Percentiles rank a stretch among this genome's conserved stretches.
These are phyloP conservation scores for Corythornis madagascariensis DNA, from an alignment of 2,113 vertebrate species.

Conservation along the genomic window DNA sequence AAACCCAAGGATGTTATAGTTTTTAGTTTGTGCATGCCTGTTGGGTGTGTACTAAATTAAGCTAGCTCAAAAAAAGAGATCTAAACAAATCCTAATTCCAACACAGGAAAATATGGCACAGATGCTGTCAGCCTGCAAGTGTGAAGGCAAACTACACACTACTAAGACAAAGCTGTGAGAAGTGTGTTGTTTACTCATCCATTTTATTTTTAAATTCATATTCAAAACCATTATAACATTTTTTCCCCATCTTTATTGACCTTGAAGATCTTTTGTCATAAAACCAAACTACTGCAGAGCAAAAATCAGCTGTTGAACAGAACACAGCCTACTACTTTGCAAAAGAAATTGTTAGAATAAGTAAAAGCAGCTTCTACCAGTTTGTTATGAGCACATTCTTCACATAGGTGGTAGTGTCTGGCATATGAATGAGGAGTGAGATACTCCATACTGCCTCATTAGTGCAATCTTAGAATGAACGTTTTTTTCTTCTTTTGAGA, in stretches of 20 bases:
- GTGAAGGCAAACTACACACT: background rate
- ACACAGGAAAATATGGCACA: background rate
- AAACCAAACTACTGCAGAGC: background rate
- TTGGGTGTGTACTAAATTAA: background rate
- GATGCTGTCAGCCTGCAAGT: background rate
- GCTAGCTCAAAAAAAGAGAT: background rate
- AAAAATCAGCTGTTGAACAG: background rate
- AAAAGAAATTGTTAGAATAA: background rate
- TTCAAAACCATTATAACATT: background rate
- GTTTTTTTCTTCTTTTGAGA: background rate
- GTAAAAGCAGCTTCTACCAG: background rate
- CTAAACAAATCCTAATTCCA: background rate
- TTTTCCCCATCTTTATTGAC: background rate
- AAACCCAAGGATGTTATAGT: background rate
- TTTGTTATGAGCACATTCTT: background rate
- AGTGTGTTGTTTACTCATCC: background rate
- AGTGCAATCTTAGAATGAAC: background rate
- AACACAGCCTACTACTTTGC: background rate
- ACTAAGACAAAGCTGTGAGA: background rate
- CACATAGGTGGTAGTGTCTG: background rate
- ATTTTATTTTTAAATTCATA: background rate
- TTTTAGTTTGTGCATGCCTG: background rate
- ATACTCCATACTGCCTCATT: background rate
- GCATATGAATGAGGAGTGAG: background rate
- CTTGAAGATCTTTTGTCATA: background rate